phyloP scores from a whole-genome alignment of 1,140 invertebrate species.

The Macrotrachela quadricornifera region DNA sequence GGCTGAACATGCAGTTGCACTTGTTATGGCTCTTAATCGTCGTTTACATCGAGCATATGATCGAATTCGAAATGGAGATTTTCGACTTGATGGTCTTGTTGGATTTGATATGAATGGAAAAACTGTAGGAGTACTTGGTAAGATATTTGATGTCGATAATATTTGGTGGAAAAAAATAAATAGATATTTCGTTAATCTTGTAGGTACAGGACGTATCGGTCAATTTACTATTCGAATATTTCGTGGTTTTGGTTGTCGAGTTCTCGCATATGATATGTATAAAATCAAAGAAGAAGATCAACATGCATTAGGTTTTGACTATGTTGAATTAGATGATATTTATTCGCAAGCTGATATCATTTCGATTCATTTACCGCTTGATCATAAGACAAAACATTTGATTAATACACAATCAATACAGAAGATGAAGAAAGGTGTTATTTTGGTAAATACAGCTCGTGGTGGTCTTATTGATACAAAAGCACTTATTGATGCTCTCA shows the following conservation, averaged over 20 bases:
- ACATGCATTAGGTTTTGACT: background rate
- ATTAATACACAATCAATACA: background rate
- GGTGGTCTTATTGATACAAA: constrained; percentile 3
- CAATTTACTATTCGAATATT: constrained; percentile 1
- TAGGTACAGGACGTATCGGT: constrained; percentile 4
- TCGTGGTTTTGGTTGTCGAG: constrained; percentile 1
- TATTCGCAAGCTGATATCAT: background rate
- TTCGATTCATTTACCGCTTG: background rate
- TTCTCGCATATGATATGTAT: constrained; percentile 4
- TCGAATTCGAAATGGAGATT: background rate
- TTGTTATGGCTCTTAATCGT: background rate
- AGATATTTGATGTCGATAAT: too few species aligned
- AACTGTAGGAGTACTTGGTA: constrained; percentile 1
- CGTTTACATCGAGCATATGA: constrained; percentile 1
- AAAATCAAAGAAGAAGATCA: background rate
- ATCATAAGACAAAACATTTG: background rate
- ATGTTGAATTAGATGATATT: background rate
- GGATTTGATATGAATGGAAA: constrained; percentile 6
- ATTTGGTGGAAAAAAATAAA: too few species aligned
- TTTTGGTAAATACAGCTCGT: constrained; percentile 4
- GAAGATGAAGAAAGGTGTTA: constrained; percentile 1
- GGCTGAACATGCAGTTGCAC: constrained; percentile 1
- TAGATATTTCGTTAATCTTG: too few species aligned
- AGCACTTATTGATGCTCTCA: constrained; percentile 1
- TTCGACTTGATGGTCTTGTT: background rate